Percentiles rank a stretch among this genome's conserved stretches.
These are phyloP conservation scores for Platyura marginata DNA, from an alignment of 1,140 invertebrate genomes.

Conservation along the genomic window DNA sequence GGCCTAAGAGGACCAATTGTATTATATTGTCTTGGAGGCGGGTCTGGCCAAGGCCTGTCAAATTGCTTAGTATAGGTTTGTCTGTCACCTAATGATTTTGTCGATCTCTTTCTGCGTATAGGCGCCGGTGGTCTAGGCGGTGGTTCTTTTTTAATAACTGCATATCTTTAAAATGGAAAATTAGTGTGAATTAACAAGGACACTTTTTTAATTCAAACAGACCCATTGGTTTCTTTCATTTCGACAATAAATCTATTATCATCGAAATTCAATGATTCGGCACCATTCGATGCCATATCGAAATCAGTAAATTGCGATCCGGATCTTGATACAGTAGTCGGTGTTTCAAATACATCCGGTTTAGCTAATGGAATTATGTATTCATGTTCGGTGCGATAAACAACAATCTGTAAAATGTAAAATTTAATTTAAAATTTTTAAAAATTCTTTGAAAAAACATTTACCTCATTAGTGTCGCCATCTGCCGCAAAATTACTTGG, in stretches of 20 bases:
- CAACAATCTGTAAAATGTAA: constrained; percentile 32
- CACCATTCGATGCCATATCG: constrained; percentile 47
- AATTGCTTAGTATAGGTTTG: constrained; percentile 33
- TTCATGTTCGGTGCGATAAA: constrained; percentile 39
- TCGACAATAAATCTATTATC: constrained; percentile 26
- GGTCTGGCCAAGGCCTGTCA: constrained; percentile 21
- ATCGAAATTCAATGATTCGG: constrained; percentile 38
- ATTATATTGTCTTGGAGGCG: constrained; percentile 37
- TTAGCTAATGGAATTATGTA: constrained; percentile 34
- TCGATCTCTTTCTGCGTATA: constrained; percentile 28
- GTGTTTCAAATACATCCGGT: constrained; percentile 23
- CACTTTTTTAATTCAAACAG: constrained; percentile 12
- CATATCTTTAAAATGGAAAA: constrained; percentile 14
- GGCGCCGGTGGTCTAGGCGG: constrained; percentile 35
- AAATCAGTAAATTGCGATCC: constrained; percentile 40
- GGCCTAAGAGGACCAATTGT: constrained; percentile 39
- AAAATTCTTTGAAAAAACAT: too few species aligned
- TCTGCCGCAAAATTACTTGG: constrained; percentile 22
- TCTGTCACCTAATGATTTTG: constrained; percentile 17
- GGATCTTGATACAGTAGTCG: constrained; percentile 23
- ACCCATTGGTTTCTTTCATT: constrained; percentile 29
- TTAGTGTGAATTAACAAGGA: too few species aligned
- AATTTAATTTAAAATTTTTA: too few species aligned
- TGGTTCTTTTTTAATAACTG: constrained; percentile 26
- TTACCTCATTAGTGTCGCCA: constrained; percentile 8